A percentile compares a stretch with the other conserved stretches of the same genome.
These are phyloP conservation scores for Frankliniella intonsa DNA, from an alignment of 2,888 invertebrate species.

Conservation along the genomic window DNA sequence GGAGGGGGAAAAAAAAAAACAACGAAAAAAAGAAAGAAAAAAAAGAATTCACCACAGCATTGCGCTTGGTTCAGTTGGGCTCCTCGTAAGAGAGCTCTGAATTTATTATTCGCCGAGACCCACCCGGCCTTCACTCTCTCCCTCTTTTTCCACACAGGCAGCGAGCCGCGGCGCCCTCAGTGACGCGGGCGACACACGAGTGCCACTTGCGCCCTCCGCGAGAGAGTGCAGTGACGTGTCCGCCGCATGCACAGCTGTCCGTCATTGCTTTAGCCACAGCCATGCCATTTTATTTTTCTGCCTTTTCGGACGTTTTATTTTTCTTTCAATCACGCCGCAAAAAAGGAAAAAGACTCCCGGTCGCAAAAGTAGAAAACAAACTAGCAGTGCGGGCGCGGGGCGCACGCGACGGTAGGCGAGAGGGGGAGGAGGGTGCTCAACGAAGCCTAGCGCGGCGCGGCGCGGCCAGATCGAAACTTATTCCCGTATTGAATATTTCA, in stretches of 20 bases:
- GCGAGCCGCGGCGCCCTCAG: too few species aligned
- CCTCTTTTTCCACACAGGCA: not conserved
- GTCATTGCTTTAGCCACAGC: too few species aligned
- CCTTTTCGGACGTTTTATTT: too few species aligned
- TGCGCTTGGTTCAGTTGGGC: not conserved
- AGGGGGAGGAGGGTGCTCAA: too few species aligned
- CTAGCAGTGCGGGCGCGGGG: not conserved
- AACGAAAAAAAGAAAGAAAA: not conserved
- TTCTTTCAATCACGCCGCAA: too few species aligned
- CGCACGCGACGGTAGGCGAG: not conserved
- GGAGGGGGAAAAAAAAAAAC: too few species aligned
- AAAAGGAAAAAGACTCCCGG: too few species aligned
- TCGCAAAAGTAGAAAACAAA: not conserved
- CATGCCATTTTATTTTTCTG: too few species aligned
- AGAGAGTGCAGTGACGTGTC: not conserved
- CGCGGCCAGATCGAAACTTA: constrained; percentile 16
- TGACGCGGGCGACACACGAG: too few species aligned
- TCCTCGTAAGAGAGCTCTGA: not conserved
- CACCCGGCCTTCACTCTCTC: not conserved
- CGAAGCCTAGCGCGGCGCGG: not conserved
- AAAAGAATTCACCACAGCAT: too few species aligned
- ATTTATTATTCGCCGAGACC: not conserved
- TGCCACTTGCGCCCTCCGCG: too few species aligned
- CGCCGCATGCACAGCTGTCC: not conserved
- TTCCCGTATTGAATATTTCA: constrained; percentile 25